Evolutionary conservation across 2,797 vertebrate genomes (phyloP).

Genomic region (Dermochelys coriacea): DNA sequence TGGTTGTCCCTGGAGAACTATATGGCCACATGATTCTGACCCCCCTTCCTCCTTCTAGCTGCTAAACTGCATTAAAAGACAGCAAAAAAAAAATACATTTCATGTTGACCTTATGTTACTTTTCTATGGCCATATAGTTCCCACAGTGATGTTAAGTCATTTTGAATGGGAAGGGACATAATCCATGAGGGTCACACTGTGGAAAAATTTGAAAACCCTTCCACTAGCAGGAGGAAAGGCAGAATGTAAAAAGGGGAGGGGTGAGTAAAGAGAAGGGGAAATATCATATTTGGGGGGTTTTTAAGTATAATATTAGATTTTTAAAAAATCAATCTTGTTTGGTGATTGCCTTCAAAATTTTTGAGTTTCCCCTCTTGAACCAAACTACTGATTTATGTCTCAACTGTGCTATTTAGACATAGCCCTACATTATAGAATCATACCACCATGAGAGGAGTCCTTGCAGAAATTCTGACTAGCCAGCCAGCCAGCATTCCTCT

Average conservation of each 20-base stretch:
- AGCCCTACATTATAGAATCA: background rate
- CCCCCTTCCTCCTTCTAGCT: background rate
- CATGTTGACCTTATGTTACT: conserved; percentile 17
- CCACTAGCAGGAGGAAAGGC: background rate
- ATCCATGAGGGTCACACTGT: background rate
- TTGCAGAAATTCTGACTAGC: background rate
- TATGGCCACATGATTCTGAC: background rate
- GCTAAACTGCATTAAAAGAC: background rate
- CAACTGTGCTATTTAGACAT: background rate
- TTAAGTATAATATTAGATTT: no score
- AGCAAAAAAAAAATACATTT: background rate
- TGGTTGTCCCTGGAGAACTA: background rate
- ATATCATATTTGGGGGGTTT: no score
- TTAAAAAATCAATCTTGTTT: background rate
- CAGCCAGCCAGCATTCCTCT: background rate
- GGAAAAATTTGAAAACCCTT: background rate
- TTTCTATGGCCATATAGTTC: background rate
- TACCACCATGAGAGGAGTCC: background rate
- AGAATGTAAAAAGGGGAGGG: background rate
- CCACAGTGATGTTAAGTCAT: background rate
- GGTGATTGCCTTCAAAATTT: background rate
- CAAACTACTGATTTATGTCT: background rate
- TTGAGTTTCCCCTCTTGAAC: conserved; percentile 27
- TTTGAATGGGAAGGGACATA: background rate
- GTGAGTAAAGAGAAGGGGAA: no score